Base-by-base conservation (phyloP, 2,797 vertebrate species). In the Emys orbicularis region DNA sequence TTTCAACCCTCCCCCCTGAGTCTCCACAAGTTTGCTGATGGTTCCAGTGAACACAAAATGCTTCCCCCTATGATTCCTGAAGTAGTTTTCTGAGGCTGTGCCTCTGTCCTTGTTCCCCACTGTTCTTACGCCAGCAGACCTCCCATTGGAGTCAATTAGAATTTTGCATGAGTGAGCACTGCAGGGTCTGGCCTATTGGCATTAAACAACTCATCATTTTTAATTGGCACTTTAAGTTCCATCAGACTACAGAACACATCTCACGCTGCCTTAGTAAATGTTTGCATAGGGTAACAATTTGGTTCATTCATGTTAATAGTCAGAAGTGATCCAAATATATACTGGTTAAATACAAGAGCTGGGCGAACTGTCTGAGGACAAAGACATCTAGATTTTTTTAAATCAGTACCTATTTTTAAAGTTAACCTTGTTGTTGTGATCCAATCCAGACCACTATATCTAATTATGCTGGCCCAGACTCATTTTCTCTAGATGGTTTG, bases 131-230 rank as follows among this genome's bases (percentile, higher is more conserved):
- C 88, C 86, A 87, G 94, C 84, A 94, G 94, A 91, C 77, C 89
- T 97, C 96, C 96, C 96, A 89, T 93, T 84, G 90, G 95, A 94
- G 94, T 96, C 95, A 95, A 97, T 97, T 97, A 97, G 80, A 96
- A 97, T 95, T 97, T 96, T 96, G 90, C 96, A 93, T 91, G 77
- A 94, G 90, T 91, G 95, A 97, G 96, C 96, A 96, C 94, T 94
- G 92, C 90, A 94, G 96, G 96, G 79, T 90, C 94, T 84, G 74
- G 89, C 93, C 94, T 94, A 84, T 84, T 97, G 95, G 94, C 95
- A 96, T 98, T 98, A 98, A 98, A 96, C 97, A 97, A 98, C 95
- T 97, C 96, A 97, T 98, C 97, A 97, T 96, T 98, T 97, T 97
- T 98, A 98, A 98, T 96, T 98, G 97, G 88, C 91, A 97, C 96